Evolutionary conservation across 2,888 invertebrate genomes (phyloP).

Genomic region (Ditula angustiorana): DNA sequence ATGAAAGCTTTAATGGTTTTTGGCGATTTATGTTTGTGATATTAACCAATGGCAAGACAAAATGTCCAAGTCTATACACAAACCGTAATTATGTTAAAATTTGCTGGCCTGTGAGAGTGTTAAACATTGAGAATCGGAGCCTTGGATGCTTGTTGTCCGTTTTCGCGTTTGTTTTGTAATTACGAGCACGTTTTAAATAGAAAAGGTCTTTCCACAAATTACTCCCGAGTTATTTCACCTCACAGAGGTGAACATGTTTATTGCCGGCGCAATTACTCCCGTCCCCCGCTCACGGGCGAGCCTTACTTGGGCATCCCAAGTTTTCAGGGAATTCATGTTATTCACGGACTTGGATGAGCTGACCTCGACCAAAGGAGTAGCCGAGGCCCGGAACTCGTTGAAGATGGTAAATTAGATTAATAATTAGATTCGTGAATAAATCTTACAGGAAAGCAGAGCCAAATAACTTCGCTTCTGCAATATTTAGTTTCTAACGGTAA

Average conservation of each 20-base stretch:
- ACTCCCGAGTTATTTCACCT: constrained; percentile 21
- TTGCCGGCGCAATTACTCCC: constrained; percentile 11
- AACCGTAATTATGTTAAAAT: too few species aligned
- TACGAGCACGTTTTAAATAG: constrained; percentile 10
- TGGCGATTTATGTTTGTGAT: too few species aligned
- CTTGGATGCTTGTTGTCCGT: not conserved
- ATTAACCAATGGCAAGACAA: too few species aligned
- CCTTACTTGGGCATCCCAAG: constrained; percentile 17
- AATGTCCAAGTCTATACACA: too few species aligned
- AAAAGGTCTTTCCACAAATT: constrained; percentile 5
- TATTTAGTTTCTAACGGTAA: not conserved
- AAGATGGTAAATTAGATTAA: not conserved
- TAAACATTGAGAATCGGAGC: not conserved
- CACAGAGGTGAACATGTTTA: constrained; percentile 16
- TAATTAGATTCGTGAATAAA: not conserved
- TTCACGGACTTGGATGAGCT: constrained; percentile 11
- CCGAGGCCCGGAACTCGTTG: not conserved
- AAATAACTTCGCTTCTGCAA: not conserved
- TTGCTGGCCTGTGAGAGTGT: too few species aligned
- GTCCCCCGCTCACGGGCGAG: not conserved
- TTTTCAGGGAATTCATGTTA: constrained; percentile 17
- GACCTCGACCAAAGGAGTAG: constrained; percentile 6
- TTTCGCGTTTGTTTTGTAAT: not conserved
- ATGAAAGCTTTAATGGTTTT: too few species aligned
- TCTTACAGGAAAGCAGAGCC: not conserved